phyloP scores from a whole-genome alignment of 2,888 invertebrate genomes.

The Aspidapion aeneum region DNA sequence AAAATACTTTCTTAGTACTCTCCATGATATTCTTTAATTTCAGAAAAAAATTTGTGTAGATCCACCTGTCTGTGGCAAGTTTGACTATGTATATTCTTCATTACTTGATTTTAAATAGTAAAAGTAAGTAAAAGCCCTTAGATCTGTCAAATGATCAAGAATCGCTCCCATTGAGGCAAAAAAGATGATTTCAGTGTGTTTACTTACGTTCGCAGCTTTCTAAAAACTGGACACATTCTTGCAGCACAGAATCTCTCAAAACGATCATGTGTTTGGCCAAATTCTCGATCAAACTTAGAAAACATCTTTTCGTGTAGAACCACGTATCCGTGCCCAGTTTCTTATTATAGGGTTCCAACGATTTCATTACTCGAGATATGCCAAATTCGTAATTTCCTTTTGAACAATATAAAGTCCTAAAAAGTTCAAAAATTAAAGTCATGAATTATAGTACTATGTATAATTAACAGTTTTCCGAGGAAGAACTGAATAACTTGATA shows the following conservation, averaged over 20 bases:
- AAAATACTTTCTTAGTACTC: too few relatives aligned
- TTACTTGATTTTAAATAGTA: too few relatives aligned
- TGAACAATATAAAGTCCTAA: slow-evolving; percentile 90
- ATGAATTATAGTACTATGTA: not conserved
- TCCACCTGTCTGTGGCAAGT: too few relatives aligned
- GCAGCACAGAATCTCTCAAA: slow-evolving; percentile 79
- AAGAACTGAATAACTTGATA: too few relatives aligned
- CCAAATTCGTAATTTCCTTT: slow-evolving; percentile 99
- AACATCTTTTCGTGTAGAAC: slow-evolving; percentile 96
- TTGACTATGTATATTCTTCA: too few relatives aligned
- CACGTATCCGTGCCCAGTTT: slow-evolving; percentile 98
- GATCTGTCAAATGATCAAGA: too few relatives aligned
- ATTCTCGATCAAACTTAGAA: slow-evolving; percentile 89
- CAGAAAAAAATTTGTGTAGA: too few relatives aligned
- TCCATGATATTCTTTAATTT: too few relatives aligned
- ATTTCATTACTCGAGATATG: slow-evolving; percentile 94
- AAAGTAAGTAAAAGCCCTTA: too few relatives aligned
- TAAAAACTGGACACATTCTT: slow-evolving; percentile 84
- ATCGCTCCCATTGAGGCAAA: too few relatives aligned
- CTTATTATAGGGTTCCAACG: slow-evolving; percentile 89
- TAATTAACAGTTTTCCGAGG: too few relatives aligned
- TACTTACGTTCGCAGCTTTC: slow-evolving; percentile 79
- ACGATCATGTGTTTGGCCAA: slow-evolving; percentile 87
- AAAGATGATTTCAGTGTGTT: too few relatives aligned
- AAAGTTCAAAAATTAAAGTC: slow-evolving; percentile 27